phyloP scores from a whole-genome alignment of 2,113 vertebrate genomes.

The Pseudolaguvia tuberculata region DNA sequence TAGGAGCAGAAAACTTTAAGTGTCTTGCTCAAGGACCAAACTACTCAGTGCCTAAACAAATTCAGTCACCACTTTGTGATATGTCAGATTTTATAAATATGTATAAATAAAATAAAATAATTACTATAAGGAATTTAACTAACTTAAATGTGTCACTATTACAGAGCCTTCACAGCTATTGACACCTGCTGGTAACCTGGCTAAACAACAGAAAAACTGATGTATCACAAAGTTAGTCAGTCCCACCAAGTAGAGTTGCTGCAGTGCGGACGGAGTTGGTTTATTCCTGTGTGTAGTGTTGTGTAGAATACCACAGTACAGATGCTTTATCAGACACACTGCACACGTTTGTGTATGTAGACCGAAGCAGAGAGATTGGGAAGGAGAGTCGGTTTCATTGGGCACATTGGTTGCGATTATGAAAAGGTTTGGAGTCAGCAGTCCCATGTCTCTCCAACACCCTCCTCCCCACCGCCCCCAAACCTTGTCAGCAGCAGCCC shows the following conservation, averaged over 20 bases:
- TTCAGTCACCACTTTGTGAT: no score
- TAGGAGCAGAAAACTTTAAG: no score
- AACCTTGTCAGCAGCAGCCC: constrained; percentile 61
- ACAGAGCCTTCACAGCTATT: not conserved
- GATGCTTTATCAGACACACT: not conserved
- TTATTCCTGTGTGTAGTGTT: not conserved
- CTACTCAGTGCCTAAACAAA: no score
- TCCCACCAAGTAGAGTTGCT: not conserved
- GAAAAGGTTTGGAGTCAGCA: constrained; percentile 58
- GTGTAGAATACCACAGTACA: constrained; percentile 19
- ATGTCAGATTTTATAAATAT: no score
- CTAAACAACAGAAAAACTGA: not conserved
- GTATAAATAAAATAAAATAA: no score
- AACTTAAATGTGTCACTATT: not conserved
- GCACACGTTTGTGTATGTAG: not conserved
- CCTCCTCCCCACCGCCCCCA: constrained; percentile 8
- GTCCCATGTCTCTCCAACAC: not conserved
- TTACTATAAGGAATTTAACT: no score
- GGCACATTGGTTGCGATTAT: constrained; percentile 44
- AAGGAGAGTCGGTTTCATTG: constrained; percentile 34
- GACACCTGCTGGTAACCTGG: not conserved
- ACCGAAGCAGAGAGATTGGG: constrained; percentile 21
- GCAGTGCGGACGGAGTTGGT: constrained; percentile 6
- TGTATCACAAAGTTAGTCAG: not conserved
- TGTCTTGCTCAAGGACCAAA: no score